Evolutionary conservation across 2,113 vertebrate species (phyloP), one percentile per base, ranked within the genome.

Genomic region (Caranx ignobilis): DNA sequence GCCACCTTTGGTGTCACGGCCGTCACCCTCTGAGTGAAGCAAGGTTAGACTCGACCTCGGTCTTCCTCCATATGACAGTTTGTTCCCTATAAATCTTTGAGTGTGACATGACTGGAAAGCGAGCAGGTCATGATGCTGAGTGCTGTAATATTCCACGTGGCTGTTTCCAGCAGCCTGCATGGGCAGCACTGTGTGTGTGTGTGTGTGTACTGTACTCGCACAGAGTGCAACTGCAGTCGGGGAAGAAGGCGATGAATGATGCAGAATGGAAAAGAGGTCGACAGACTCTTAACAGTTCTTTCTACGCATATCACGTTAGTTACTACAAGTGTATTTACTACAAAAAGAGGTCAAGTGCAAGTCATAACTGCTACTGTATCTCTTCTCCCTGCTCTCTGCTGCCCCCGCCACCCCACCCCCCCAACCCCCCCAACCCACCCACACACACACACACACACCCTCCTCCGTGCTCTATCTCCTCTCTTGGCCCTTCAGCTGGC

Each of bases 71-170:
- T 37, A 64, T 52, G 75, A 68, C 6, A 7, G 13, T 87, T 89
- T 88, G 79, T 79, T 64, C 68, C 5, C 62, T 37, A 85, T 89
- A 72, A 89, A 89, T 92, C 57, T 88, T 89, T 89, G 79, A 92
- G 70, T 62, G 52, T 45, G 72, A 89, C 87, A 83, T 64, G 84
- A 56, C 74, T 72, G 62, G 79, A 83, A 77, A 77, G 69, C 9
- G 61, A 89, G 82, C 48, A 41, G 32, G 83, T 77, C 81, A 79
- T 79, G 71, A 86, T 85, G 84, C 82, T 75, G 84, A 88, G 79
- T 72, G 86, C 86, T 81, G 70, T 61, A 81, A 83, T 77, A 74
- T 87, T 78, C 78, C 75, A 81, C 71, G 4, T 48, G 34, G 50
- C 52, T 34, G 61, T 66, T 79, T 48, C 64, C 57, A 11, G 8